Percentiles rank a stretch among this genome's conserved stretches.
Conservation (phyloP, 2,888 invertebrate species). For the Volucella inanis region DNA sequence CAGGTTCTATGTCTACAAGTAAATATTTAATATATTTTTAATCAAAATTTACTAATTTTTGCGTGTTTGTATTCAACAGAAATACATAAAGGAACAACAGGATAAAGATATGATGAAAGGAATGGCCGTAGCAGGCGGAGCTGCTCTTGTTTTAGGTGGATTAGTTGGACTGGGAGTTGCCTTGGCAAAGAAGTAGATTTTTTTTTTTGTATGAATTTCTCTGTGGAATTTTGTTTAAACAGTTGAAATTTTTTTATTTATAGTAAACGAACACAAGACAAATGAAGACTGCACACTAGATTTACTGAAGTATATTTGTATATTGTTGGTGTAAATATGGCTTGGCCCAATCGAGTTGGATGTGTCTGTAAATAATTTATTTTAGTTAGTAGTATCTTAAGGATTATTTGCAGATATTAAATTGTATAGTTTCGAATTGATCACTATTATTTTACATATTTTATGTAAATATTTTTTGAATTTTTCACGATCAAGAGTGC, state of each 20-base stretch:
- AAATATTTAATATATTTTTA: constrained; percentile 40
- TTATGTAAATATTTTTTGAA: neutral
- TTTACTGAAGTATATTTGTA: constrained; percentile 22
- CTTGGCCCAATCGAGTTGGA: constrained; percentile 22
- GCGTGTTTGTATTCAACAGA: constrained; percentile 82
- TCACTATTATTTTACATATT: constrained; percentile 1
- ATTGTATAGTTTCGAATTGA: constrained; percentile 10
- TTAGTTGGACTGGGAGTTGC: constrained; percentile 93
- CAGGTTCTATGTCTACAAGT: constrained; percentile 92
- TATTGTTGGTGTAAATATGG: constrained; percentile 51
- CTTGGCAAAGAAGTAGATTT: constrained; percentile 85
- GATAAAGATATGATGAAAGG: constrained; percentile 95
- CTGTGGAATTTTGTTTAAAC: constrained; percentile 27
- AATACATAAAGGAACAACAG: constrained; percentile 93
- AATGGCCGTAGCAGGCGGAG: constrained; percentile 94
- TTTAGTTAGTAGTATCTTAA: constrained; percentile 14
- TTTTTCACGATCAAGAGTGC: neutral
- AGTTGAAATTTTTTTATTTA: constrained; percentile 52
- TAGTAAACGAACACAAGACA: constrained; percentile 57
- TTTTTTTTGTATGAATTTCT: constrained; percentile 47
- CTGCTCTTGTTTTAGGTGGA: constrained; percentile 92
- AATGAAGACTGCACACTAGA: constrained; percentile 61
- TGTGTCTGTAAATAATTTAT: constrained; percentile 57
- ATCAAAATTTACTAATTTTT: neutral
- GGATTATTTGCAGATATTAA: constrained; percentile 30